Percentiles rank a stretch among this genome's conserved stretches.
Conservation (phyloP, 2,113 vertebrate species). For the Delphinapterus leucas region DNA sequence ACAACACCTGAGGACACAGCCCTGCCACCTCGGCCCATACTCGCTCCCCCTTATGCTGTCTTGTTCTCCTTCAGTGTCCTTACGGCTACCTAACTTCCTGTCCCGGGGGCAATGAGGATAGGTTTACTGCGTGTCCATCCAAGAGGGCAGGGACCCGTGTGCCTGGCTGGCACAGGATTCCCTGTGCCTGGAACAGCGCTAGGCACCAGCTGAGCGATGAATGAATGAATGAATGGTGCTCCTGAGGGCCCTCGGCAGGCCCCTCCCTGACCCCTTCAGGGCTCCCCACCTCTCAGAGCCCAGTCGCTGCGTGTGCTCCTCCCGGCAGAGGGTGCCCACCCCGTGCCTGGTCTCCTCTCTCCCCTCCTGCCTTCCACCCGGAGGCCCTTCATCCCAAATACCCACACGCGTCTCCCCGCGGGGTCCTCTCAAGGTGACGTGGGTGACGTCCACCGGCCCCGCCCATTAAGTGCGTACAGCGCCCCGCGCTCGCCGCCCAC, state of each 20-base stretch:
- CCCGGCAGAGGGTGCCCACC: neutral
- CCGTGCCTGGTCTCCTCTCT: neutral
- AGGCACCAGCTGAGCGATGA: neutral
- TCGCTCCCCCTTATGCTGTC: neutral
- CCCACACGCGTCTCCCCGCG: neutral
- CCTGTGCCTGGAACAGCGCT: neutral
- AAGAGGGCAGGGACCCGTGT: neutral
- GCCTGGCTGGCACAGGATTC: neutral
- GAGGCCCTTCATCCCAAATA: neutral
- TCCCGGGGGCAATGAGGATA: neutral
- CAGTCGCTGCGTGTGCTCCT: neutral
- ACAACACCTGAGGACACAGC: neutral
- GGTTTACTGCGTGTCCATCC: no score
- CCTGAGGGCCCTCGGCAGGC: neutral
- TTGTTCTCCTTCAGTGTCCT: neutral
- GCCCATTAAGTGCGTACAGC: accelerated
- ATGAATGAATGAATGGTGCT: neutral
- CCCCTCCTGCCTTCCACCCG: neutral
- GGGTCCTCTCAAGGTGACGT: neutral
- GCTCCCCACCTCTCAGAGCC: accelerated
- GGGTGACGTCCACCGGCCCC: neutral
- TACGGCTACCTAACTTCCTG: neutral
- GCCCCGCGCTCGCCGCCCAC: no score
- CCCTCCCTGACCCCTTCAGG: neutral
- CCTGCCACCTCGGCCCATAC: neutral